These are phyloP conservation scores for Paracanthobrama guichenoti DNA, from an alignment of 2,113 vertebrate species.

Conservation along the genomic window DNA sequence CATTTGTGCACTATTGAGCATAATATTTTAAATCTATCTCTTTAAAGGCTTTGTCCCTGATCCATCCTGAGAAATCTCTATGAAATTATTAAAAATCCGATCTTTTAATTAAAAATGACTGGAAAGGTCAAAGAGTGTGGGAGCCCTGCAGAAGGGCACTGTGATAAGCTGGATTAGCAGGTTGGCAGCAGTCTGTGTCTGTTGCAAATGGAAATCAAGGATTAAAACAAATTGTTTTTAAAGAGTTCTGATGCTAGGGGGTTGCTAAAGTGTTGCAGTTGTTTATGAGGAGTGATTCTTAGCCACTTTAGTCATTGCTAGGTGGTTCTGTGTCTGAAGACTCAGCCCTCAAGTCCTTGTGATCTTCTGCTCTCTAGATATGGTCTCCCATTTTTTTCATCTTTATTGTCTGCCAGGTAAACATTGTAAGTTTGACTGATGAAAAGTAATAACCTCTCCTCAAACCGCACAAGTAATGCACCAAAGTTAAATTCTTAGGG, in stretches of 20 bases:
- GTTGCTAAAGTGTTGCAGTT: background rate
- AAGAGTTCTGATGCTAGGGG: background rate
- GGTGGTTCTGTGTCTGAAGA: background rate
- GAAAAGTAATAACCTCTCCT: too few species aligned
- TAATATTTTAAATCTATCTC: background rate
- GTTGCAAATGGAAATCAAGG: background rate
- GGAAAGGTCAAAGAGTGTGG: background rate
- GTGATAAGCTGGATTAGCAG: conserved; percentile 27
- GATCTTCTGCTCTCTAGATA: background rate
- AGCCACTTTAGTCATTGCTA: background rate
- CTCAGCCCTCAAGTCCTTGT: background rate
- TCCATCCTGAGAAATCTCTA: background rate
- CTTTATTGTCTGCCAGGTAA: too few species aligned
- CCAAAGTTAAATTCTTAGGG: background rate
- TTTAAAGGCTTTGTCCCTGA: background rate
- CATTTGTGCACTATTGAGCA: background rate
- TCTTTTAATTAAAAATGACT: conserved; percentile 11
- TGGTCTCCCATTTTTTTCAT: background rate
- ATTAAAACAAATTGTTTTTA: background rate
- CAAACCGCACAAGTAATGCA: background rate
- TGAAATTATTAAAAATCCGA: background rate
- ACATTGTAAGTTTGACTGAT: background rate
- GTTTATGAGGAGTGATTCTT: background rate
- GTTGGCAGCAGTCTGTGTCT: background rate
- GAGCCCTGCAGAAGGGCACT: background rate